A percentile compares a stretch with the other conserved stretches of the same genome.
phyloP scores from a whole-genome alignment of 1,140 invertebrate genomes.

The Chrysomallon squamiferum region DNA sequence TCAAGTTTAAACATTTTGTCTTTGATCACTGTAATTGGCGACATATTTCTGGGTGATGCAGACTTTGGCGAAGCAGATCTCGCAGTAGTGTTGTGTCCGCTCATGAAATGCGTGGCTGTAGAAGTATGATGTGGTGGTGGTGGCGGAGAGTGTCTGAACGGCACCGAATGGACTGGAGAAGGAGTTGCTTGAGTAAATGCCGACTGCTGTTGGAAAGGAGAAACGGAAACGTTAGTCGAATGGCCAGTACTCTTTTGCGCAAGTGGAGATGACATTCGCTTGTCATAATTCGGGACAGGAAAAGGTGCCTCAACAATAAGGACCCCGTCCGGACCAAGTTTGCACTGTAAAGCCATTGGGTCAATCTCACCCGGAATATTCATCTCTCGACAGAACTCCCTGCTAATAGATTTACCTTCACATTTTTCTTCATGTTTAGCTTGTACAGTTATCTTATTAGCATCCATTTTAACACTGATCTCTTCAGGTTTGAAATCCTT shows the following conservation, averaged over 20 bases:
- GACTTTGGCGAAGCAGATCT: not conserved
- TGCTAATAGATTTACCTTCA: slow-evolving; percentile 44
- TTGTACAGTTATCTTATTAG: slow-evolving; percentile 47
- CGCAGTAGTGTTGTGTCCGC: slow-evolving; percentile 16
- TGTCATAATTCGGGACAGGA: slow-evolving; percentile 39
- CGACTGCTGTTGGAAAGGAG: not conserved
- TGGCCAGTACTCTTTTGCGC: too few relatives aligned
- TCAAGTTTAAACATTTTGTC: slow-evolving; percentile 53
- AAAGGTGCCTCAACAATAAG: slow-evolving; percentile 56
- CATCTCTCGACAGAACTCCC: slow-evolving; percentile 56
- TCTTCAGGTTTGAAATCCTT: slow-evolving; percentile 55
- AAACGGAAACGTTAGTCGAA: not conserved
- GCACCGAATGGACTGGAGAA: not conserved
- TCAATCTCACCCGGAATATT: slow-evolving; percentile 58
- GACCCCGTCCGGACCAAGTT: slow-evolving; percentile 56
- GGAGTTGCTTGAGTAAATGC: not conserved
- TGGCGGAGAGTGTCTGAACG: slow-evolving; percentile 5
- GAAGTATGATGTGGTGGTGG: slow-evolving; percentile 12
- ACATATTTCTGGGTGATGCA: not conserved
- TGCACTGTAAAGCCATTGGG: slow-evolving; percentile 51
- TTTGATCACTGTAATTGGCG: slow-evolving; percentile 24
- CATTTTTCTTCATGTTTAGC: slow-evolving; percentile 49
- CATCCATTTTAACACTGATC: slow-evolving; percentile 56
- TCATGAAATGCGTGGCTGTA: not conserved
- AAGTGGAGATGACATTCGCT: slow-evolving; percentile 19